These are phyloP conservation scores for Mus pahari DNA, from an alignment of 2,113 vertebrate species.

Conservation along the genomic window DNA sequence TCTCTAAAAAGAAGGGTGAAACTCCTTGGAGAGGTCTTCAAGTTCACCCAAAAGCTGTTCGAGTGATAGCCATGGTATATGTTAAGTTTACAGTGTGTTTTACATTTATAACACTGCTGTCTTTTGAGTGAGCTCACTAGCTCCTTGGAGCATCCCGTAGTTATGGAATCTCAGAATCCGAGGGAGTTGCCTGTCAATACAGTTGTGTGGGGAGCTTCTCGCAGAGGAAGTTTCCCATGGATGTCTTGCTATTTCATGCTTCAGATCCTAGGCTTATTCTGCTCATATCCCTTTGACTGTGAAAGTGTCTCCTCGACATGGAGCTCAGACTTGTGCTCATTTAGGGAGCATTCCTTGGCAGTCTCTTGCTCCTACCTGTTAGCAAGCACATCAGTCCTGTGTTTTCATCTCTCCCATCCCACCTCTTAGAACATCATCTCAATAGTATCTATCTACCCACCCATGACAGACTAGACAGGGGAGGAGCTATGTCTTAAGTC, in stretches of 20 bases:
- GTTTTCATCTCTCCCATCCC: not conserved
- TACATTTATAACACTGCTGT: not conserved
- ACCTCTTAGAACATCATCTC: not conserved
- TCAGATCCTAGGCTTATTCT: not conserved
- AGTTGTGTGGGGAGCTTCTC: not conserved
- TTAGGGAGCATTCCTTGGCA: not conserved
- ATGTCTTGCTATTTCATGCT: not conserved
- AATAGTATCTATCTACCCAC: not conserved
- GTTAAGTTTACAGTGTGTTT: not conserved
- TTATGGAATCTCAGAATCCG: not conserved
- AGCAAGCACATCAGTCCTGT: not conserved
- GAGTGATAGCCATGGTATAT: not conserved
- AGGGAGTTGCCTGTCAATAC: not conserved
- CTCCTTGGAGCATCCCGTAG: not conserved
- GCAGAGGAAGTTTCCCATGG: not conserved
- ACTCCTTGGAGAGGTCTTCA: constrained; percentile 38
- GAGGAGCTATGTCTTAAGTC: not conserved
- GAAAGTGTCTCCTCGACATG: not conserved
- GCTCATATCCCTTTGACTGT: not conserved
- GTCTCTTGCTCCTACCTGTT: not conserved
- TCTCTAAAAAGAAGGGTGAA: constrained; percentile 38
- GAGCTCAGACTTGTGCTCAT: constrained; percentile 1
- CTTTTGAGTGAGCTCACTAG: not conserved
- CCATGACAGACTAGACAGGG: not conserved
- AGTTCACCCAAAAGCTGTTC: not conserved